A percentile compares a stretch with the other conserved stretches of the same genome.
Conservation (phyloP, 2,888 invertebrate species). For the Escarpia spicata region DNA sequence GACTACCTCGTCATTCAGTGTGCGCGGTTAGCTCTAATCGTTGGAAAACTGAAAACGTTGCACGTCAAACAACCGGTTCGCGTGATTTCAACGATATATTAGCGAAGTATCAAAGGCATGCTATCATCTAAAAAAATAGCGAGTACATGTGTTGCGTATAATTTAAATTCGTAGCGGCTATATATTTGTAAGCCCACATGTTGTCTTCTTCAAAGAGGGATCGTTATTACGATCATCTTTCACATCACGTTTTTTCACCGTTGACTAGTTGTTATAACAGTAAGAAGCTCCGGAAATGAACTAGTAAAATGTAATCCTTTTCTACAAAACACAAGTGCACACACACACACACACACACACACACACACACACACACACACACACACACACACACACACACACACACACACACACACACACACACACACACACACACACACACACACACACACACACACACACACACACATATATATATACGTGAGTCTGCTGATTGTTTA, state of each 20-base stretch:
- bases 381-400: background rate
- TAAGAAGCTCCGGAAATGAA: background rate
- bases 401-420: background rate
- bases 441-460: background rate
- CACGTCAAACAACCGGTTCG: background rate
- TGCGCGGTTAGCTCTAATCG: background rate
- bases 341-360: background rate
- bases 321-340: background rate
- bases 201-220: background rate
- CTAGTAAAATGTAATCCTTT: background rate
- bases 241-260: background rate
- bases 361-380: slow-evolving; percentile 6
- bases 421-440: background rate
- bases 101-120: background rate
- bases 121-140: background rate
- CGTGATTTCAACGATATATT: background rate
- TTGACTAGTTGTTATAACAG: background rate
- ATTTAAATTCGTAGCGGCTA: background rate
- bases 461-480: background rate
- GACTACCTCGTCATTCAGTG: background rate
- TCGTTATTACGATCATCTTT: background rate
- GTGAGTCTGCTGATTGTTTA: background rate
- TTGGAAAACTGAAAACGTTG: background rate
- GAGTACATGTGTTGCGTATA: background rate
- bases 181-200: background rate